Evolutionary conservation across 2,888 invertebrate genomes (phyloP), one percentile per base, ranked within the genome.

Genomic region (Hydrotaea diabolus): DNA sequence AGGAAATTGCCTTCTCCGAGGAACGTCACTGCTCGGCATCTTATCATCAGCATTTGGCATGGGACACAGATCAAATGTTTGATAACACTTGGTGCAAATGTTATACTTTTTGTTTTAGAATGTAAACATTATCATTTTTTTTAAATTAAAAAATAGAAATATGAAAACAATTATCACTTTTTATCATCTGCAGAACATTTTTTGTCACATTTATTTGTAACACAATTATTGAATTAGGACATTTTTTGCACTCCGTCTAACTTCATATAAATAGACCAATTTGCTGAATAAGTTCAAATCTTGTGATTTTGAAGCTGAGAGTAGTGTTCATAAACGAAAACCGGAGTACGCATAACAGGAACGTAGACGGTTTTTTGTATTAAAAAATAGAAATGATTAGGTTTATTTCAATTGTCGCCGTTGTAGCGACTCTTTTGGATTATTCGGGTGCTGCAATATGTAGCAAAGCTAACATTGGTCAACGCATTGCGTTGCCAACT

Each of bases 401-500:
- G 5, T 72, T 9, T 49, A 15, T 85, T 80, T 53, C 71, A 31
- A 64, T 84, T 36, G 36, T 59, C 26, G 21, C 53, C 9, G 36
- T 64, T 55, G 1, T 72, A 11, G 19, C 72, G 26, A 21, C 62
- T 11, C 9, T 79, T 39, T 15, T 79, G 57, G 77, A 72, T 23
- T 69, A 75, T 19, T 43, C 81, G 15, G 19, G n/a, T 11, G 85
- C 83, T 0, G 74, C 75, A 15, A 53, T 81, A 0, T 87, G 87
- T 17, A 80, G 69, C 46, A 15, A 62, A 21, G 46, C 73, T 8
- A 80, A 83, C 71, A 62, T 82, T 49, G 87, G 87, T 1, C 57
- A 49, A 43, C 86, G 87, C 36, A 57, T 87, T 46, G 80, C 82
- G 9, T 84, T 85, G 31, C 80, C 82, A 0, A 77, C 49, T 11